These are phyloP conservation scores for Metopia argyrocephala DNA, from an alignment of 2,888 invertebrate genomes.

Conservation along the genomic window DNA sequence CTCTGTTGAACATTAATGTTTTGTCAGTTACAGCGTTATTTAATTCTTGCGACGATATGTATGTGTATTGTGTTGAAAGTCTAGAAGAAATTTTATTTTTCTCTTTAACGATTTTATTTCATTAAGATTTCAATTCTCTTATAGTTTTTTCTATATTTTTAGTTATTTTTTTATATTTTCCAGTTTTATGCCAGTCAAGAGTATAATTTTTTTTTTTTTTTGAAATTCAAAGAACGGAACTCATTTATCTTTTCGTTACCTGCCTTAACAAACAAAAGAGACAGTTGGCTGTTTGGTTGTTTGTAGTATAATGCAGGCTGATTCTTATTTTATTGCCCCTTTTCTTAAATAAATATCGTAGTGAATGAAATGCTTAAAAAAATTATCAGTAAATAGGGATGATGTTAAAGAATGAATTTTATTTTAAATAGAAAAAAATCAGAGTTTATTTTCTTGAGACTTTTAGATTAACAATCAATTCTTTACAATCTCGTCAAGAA, in stretches of 20 bases:
- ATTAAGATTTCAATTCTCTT: neutral
- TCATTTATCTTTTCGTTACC: slow-evolving; percentile 53
- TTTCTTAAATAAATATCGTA: no score
- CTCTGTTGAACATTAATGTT: no score
- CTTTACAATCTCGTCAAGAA: no score
- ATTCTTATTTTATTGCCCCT: no score
- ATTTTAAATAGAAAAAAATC: neutral
- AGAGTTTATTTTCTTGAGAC: no score
- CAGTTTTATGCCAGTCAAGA: neutral
- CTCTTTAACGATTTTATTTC: no score
- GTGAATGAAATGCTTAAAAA: neutral
- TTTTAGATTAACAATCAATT: no score
- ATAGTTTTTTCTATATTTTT: neutral
- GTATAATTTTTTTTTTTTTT: neutral
- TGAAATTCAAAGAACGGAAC: slow-evolving; percentile 51
- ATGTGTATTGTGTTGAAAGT: no score
- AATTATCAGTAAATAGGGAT: neutral
- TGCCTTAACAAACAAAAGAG: slow-evolving; percentile 33
- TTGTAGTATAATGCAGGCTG: neutral
- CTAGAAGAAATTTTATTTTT: no score
- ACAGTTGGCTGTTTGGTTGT: neutral
- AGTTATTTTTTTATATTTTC: neutral
- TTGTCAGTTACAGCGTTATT: no score
- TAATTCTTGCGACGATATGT: no score
- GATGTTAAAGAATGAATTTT: neutral